A percentile compares a stretch with the other conserved stretches of the same genome.
phyloP scores from a whole-genome alignment of 2,888 invertebrate species.

The Ophonus ardosiacus region DNA sequence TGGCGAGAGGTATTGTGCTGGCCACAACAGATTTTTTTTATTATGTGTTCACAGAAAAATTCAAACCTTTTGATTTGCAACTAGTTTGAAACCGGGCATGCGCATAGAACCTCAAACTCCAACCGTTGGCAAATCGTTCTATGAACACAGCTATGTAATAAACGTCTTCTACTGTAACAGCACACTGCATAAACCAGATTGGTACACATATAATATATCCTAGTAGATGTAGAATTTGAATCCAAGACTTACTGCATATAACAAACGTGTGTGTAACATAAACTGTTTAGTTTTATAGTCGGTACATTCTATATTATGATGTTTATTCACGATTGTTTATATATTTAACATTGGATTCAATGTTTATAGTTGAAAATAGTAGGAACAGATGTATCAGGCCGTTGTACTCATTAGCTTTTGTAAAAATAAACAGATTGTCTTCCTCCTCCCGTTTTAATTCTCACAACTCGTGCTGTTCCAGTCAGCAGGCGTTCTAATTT shows the following conservation, averaged over 20 bases:
- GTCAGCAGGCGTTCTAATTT: neutral
- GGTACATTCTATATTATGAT: neutral
- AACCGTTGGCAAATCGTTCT: too few relatives aligned
- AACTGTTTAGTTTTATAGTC: neutral
- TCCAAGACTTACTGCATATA: neutral
- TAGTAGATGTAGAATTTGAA: neutral
- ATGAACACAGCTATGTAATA: too few relatives aligned
- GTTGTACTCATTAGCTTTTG: constrained; percentile 25
- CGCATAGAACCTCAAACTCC: too few relatives aligned
- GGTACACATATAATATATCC: too few relatives aligned
- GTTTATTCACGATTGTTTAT: constrained; percentile 5
- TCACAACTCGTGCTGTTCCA: neutral
- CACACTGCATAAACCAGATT: too few relatives aligned
- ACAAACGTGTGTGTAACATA: neutral
- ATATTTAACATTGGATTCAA: constrained; percentile 18
- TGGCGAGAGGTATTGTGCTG: too few relatives aligned
- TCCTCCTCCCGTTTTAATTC: neutral
- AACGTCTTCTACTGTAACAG: too few relatives aligned
- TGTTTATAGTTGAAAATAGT: constrained; percentile 17
- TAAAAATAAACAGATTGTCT: constrained; percentile 22
- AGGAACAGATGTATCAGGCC: constrained; percentile 13
- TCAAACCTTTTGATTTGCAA: too few relatives aligned
- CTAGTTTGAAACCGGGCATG: too few relatives aligned
- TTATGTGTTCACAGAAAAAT: too few relatives aligned
- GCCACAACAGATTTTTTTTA: too few relatives aligned